These are phyloP conservation scores for Cotesia congregata DNA, from an alignment of 2,888 invertebrate genomes.

Conservation along the genomic window DNA sequence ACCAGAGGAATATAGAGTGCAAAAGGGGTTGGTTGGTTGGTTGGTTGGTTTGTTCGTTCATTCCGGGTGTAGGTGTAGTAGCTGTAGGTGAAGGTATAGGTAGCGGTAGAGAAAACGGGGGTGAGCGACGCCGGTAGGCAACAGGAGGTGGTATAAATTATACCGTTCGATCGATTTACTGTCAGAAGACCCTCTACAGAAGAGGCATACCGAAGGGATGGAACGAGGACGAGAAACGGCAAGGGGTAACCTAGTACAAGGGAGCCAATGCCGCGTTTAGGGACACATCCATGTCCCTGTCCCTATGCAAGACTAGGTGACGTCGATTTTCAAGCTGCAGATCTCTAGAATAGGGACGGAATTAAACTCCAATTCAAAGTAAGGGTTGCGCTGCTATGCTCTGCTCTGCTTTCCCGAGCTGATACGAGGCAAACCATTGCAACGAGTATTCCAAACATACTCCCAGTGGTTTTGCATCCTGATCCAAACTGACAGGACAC, in stretches of 20 bases:
- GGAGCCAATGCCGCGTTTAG: conserved; percentile 47
- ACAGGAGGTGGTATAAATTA: conserved; percentile 70
- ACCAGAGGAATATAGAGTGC: conserved; percentile 12
- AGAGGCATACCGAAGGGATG: conserved; percentile 47
- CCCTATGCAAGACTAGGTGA: conserved; percentile 44
- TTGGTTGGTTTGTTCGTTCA: conserved; percentile 11
- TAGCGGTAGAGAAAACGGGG: conserved; percentile 44
- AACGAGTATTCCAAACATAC: conserved; percentile 46
- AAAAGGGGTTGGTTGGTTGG: not conserved
- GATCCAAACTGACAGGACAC: conserved; percentile 47
- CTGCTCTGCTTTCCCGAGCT: conserved; percentile 8
- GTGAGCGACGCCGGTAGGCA: conserved; percentile 54
- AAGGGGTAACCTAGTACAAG: not conserved
- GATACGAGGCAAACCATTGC: conserved; percentile 40
- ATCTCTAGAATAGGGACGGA: conserved; percentile 33
- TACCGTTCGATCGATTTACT: conserved; percentile 71
- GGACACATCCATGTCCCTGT: conserved; percentile 48
- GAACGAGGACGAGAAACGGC: conserved; percentile 39
- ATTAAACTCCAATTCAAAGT: conserved; percentile 26
- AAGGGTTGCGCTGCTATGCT: not conserved
- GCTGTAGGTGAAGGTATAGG: conserved; percentile 42
- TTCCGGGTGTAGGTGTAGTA: conserved; percentile 45
- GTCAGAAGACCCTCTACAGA: conserved; percentile 66
- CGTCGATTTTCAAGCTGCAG: conserved; percentile 45
- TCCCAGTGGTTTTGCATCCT: conserved; percentile 45